A percentile compares a stretch with the other conserved stretches of the same genome.
These are phyloP conservation scores for Dysidea cf. avara DNA, from an alignment of 37 sponge, comb jelly and placozoan species.

Conservation along the genomic window DNA sequence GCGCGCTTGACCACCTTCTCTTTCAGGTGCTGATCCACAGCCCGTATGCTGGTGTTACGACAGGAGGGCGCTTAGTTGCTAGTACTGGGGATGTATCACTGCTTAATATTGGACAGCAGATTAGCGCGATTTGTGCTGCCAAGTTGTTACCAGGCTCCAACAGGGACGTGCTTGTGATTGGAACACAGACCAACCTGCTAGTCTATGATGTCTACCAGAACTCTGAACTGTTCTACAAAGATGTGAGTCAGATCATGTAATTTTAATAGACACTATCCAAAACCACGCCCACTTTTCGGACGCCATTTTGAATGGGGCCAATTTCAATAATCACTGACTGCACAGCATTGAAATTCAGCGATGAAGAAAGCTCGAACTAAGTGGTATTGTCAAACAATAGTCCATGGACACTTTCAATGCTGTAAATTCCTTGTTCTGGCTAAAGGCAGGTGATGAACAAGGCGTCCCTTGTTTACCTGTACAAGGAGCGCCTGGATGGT, in stretches of 20 bases:
- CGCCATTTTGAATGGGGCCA: too few relatives aligned
- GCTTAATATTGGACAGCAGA: constrained; percentile 83
- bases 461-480: not conserved
- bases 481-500: too few relatives aligned
- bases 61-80: not conserved
- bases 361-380: too few relatives aligned
- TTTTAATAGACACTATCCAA: too few relatives aligned
- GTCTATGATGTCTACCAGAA: constrained; percentile 93
- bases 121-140: constrained; percentile 74
- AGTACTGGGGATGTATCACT: constrained; percentile 1
- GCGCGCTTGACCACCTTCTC: not conserved
- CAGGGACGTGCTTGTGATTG: constrained; percentile 72
- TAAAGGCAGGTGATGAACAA: too few relatives aligned
- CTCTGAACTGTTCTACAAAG: constrained; percentile 89
- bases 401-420: not conserved
- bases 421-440: too few relatives aligned
- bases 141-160: not conserved
- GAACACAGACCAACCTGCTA: constrained; percentile 83
- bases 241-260: too few relatives aligned
- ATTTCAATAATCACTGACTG: not conserved
- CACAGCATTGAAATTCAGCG: too few relatives aligned
- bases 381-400: too few relatives aligned
- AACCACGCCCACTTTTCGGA: too few relatives aligned
- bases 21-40: not conserved
- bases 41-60: not conserved